Percentiles rank a stretch among this genome's conserved stretches.
Evolutionary conservation across 2,888 invertebrate genomes (phyloP).

Genomic region (Catocala fraxini): DNA sequence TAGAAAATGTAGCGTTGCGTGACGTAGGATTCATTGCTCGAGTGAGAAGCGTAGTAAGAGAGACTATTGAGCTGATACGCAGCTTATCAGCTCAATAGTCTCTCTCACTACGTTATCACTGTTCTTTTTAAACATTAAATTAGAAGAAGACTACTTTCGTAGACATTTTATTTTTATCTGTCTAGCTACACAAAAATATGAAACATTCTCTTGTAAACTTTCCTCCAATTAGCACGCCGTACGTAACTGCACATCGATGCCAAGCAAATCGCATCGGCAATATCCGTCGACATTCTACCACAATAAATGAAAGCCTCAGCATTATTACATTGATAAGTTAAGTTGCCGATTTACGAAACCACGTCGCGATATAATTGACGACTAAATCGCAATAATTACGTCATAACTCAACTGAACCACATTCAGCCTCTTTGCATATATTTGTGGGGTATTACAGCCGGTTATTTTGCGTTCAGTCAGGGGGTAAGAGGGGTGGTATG

Average conservation of each 20-base stretch:
- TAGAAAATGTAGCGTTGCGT: too few species aligned
- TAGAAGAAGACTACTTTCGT: too few species aligned
- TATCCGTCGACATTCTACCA: conserved; percentile 38
- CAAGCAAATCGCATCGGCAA: conserved; percentile 28
- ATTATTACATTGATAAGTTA: conserved; percentile 60
- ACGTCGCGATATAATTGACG: conserved; percentile 65
- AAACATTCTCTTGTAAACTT: too few species aligned
- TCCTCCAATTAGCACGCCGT: conserved; percentile 3
- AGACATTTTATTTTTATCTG: too few species aligned
- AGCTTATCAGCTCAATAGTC: too few species aligned
- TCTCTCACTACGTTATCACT: too few species aligned
- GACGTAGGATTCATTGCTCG: too few species aligned
- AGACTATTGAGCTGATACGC: too few species aligned
- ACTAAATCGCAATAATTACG: conserved; percentile 74
- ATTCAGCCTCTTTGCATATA: conserved; percentile 62
- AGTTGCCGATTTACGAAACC: conserved; percentile 59
- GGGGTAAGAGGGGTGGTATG: conserved; percentile 19
- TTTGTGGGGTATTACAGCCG: conserved; percentile 47
- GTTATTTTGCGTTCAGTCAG: conserved; percentile 35
- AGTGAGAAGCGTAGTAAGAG: too few species aligned
- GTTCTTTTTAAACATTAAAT: too few species aligned
- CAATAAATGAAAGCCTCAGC: conserved; percentile 40
- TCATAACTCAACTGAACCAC: conserved; percentile 67
- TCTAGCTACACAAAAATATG: too few species aligned
- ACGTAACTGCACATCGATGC: conserved; percentile 12